Base-by-base conservation (phyloP, 2,113 vertebrate genomes). In the Rallus limicola region DNA sequence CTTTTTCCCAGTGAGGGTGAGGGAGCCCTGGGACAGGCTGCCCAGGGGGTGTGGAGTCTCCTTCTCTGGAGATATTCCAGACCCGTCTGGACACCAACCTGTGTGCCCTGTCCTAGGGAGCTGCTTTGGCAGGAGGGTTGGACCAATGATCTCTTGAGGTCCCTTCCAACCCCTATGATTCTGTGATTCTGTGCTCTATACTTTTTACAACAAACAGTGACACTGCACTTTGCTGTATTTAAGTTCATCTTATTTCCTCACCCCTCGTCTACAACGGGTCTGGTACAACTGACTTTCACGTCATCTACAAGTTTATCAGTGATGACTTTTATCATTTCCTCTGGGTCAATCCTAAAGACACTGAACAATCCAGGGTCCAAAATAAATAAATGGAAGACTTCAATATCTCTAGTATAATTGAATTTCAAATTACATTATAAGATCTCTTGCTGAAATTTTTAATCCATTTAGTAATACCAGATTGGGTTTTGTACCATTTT, bases 401-500 rank as follows among this genome's bases (percentile, higher is more conserved):
- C 89, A 90, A 55, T 94, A 97, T 93, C 76, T 86, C 86, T n/a
- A 20, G 50, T 33, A 20, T 94, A 95, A 96, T 83, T 97, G 68
- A 93, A 94, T 96, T 96, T 85, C 87, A 89, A 94, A 95, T 93
- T 91, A 71, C 85, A 92, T 97, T 91, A 82, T 63, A 85, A 85
- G 75, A 90, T 83, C 75, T 86, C n/a, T 77, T 65, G 82, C 81
- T 94, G 87, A 94, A 95, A 90, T 91, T 97, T 96, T 96, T 94
- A 95, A 96, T 96, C 95, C 91, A 95, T 91, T 97, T 95, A 97
- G 84, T 72, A 46, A 75, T 38, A 82, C 70, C 67, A 95, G 92
- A 93, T 92, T 76, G 91, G 82, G 63, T 90, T 95, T 85, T 89
- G 90, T 95, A 91, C 81, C n/a, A 6, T 94, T 92, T 87, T 95